phyloP scores from a whole-genome alignment of 1,140 invertebrate genomes.

The Bursaphelenchus mucronatus region DNA sequence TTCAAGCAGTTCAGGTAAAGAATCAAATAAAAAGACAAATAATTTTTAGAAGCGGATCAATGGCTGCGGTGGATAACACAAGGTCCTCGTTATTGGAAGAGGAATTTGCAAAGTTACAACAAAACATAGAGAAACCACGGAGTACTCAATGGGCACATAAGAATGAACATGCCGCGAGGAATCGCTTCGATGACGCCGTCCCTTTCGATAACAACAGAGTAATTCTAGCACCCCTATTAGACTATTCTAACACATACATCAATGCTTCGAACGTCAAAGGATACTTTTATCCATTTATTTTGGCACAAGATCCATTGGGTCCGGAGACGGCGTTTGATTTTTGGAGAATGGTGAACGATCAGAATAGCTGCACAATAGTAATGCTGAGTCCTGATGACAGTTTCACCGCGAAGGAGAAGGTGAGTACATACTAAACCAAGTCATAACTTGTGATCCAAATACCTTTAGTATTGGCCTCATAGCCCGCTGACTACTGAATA shows the following conservation, averaged over 20 bases:
- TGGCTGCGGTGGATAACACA: background rate
- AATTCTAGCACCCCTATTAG: conserved; percentile 46
- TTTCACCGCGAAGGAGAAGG: conserved; percentile 62
- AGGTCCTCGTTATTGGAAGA: conserved; percentile 7
- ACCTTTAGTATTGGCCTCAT: conserved; percentile 55
- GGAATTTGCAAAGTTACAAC: conserved; percentile 30
- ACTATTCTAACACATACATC: conserved; percentile 53
- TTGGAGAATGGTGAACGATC: conserved; percentile 98
- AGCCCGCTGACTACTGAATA: conserved; percentile 19
- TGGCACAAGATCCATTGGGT: conserved; percentile 79
- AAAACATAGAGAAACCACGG: conserved; percentile 40
- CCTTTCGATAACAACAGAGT: conserved; percentile 56
- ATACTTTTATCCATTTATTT: conserved; percentile 57
- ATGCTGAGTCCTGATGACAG: conserved; percentile 94
- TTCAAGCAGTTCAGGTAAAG: conserved; percentile 13
- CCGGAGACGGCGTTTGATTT: conserved; percentile 72
- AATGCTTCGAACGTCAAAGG: conserved; percentile 54
- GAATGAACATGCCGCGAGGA: conserved; percentile 51
- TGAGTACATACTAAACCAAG: conserved; percentile 22
- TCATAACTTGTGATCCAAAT: background rate
- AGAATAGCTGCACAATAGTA: conserved; percentile 87
- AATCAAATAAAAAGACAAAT: background rate
- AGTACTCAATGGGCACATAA: conserved; percentile 41
- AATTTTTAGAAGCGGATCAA: conserved; percentile 12
- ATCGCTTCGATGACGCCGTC: conserved; percentile 51